Evolutionary conservation across 2,113 vertebrate genomes (phyloP).

Genomic region (Rhinichthys klamathensis): DNA sequence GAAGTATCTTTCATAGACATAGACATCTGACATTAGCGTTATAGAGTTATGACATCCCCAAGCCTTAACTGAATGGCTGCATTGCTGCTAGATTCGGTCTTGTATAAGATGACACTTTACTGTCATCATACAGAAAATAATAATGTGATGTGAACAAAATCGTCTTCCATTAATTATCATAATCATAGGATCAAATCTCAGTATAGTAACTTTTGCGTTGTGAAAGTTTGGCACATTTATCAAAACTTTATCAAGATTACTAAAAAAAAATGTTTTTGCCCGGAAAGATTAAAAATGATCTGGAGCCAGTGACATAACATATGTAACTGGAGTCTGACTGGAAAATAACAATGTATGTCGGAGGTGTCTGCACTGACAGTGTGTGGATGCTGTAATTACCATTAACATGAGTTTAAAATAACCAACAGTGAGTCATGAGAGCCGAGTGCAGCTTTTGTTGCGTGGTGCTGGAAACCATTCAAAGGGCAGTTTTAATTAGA

Average conservation of each 20-base stretch:
- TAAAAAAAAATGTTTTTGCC: slow-evolving; percentile 11
- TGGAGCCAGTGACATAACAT: neutral
- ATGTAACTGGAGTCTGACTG: slow-evolving; percentile 13
- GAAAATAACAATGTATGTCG: slow-evolving; percentile 19
- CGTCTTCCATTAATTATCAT: neutral
- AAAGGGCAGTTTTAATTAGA: slow-evolving; percentile 51
- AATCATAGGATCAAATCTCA: neutral
- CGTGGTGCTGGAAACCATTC: slow-evolving; percentile 38
- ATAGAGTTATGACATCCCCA: slow-evolving; percentile 53
- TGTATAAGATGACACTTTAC: neutral
- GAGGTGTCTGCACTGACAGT: neutral
- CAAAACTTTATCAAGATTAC: slow-evolving; percentile 9
- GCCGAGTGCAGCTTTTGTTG: slow-evolving; percentile 34
- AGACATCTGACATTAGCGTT: slow-evolving; percentile 17
- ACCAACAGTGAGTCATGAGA: slow-evolving; percentile 21
- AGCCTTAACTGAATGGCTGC: slow-evolving; percentile 47
- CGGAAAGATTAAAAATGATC: slow-evolving; percentile 3
- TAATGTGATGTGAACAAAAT: slow-evolving; percentile 1
- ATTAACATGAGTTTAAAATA: slow-evolving; percentile 53
- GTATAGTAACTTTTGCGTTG: neutral
- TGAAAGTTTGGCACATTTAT: slow-evolving; percentile 62
- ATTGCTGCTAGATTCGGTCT: slow-evolving; percentile 20
- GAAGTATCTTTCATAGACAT: slow-evolving; percentile 47
- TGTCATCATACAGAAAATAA: slow-evolving; percentile 27
- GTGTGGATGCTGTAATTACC: slow-evolving; percentile 40